Evolutionary conservation across 2,888 invertebrate species (phyloP).

Genomic region (Apotomis turbidana): DNA sequence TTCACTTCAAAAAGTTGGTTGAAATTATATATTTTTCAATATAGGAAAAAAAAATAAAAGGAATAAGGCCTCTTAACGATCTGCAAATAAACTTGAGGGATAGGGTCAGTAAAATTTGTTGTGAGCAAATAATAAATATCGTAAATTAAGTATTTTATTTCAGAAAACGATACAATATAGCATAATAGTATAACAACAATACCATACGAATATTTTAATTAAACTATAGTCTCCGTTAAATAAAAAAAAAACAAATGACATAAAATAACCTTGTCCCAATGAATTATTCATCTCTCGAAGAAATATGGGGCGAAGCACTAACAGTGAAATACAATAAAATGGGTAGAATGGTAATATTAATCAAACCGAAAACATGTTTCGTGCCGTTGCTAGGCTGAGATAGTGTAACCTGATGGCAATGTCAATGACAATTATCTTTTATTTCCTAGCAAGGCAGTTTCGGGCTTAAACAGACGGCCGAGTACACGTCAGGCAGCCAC

Average conservation of each 20-base stretch:
- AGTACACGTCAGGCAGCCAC: background rate
- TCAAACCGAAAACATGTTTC: constrained; percentile 8
- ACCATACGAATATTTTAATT: constrained; percentile 68
- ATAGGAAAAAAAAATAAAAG: no score
- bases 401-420: background rate
- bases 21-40: no score
- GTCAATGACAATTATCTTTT: background rate
- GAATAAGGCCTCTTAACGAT: no score
- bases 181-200: constrained; percentile 80
- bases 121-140: constrained; percentile 45
- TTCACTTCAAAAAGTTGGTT: no score
- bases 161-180: constrained; percentile 82
- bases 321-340: constrained; percentile 34
- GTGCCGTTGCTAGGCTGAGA: background rate
- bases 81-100: no score
- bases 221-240: constrained; percentile 58
- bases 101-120: background rate
- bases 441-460: background rate
- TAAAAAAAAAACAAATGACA: constrained; percentile 57
- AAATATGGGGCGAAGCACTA: constrained; percentile 45
- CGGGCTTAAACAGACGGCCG: constrained; percentile 17
- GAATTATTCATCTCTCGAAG: constrained; percentile 54
- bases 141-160: constrained; percentile 82
- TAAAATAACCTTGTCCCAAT: constrained; percentile 56
- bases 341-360: constrained; percentile 3